These are phyloP conservation scores for Campoplex nolae DNA, from an alignment of 2,888 invertebrate species.

Conservation along the genomic window DNA sequence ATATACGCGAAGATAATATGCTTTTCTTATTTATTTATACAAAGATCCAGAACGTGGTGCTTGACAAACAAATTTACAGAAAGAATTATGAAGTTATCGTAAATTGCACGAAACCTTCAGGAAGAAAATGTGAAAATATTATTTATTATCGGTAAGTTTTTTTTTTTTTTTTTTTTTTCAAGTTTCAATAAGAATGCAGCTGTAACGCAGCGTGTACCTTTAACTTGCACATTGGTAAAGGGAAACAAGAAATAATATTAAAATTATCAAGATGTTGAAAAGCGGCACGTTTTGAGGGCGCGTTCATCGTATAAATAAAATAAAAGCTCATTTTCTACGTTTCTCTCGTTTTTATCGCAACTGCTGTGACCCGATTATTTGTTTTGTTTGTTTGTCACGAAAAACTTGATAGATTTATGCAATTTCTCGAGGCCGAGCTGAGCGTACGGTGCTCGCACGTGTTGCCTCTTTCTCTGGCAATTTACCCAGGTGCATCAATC, in stretches of 20 bases:
- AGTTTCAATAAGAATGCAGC: background rate
- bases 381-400: conserved; percentile 26
- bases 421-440: conserved; percentile 62
- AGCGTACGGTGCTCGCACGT: conserved; percentile 53
- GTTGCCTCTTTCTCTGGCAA: conserved; percentile 70
- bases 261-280: conserved; percentile 3
- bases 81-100: background rate
- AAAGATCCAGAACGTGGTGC: conserved; percentile 4
- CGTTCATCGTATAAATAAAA: conserved; percentile 15
- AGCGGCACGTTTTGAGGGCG: background rate
- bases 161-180: background rate
- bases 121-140: background rate
- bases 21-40: conserved; percentile 33
- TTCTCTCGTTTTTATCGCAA: conserved; percentile 19
- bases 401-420: conserved; percentile 67
- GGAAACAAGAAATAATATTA: background rate
- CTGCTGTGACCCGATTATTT: conserved; percentile 23
- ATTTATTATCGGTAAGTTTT: background rate
- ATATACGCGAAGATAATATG: background rate
- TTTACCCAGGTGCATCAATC: conserved; percentile 79
- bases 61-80: background rate
- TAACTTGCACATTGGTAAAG: background rate
- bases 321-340: conserved; percentile 15
- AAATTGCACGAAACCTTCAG: background rate
- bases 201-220: background rate